Conservation (phyloP, 2,888 invertebrate species). For the Amorpha juglandis region DNA sequence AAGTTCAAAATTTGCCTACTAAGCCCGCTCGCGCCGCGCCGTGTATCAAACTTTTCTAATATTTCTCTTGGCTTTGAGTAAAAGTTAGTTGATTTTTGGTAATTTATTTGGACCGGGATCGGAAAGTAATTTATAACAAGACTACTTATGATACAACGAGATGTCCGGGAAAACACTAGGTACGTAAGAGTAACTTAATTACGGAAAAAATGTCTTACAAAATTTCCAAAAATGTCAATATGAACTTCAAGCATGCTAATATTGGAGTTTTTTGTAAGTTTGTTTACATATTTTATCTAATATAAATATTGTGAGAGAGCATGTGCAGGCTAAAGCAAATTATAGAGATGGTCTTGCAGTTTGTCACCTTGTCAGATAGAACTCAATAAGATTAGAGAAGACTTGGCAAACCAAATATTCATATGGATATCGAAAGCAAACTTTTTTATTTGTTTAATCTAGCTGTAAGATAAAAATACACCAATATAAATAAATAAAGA, state of each 20-base stretch:
- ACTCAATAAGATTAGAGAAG: constrained; percentile 1
- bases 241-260: background rate
- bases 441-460: background rate
- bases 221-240: background rate
- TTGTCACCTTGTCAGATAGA: constrained; percentile 9
- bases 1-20: constrained; percentile 29
- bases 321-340: background rate
- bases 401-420: background rate
- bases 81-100: constrained; percentile 17
- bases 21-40: constrained; percentile 30
- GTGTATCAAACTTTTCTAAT: constrained; percentile 48
- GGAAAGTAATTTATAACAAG: constrained; percentile 3
- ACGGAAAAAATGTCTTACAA: background rate
- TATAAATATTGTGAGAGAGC: constrained; percentile 1
- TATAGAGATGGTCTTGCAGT: background rate
- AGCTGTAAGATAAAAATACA: background rate
- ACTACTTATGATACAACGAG: background rate
- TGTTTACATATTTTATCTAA: constrained; percentile 5
- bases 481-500: background rate
- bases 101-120: constrained; percentile 12
- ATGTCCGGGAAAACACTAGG: constrained; percentile 18
- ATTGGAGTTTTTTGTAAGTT: background rate
- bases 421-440: constrained; percentile 5
- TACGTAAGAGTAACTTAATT: constrained; percentile 7
- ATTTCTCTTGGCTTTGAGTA: constrained; percentile 34